Conservation (phyloP, 2,888 invertebrate genomes). For the Balanococcus diminutus region DNA sequence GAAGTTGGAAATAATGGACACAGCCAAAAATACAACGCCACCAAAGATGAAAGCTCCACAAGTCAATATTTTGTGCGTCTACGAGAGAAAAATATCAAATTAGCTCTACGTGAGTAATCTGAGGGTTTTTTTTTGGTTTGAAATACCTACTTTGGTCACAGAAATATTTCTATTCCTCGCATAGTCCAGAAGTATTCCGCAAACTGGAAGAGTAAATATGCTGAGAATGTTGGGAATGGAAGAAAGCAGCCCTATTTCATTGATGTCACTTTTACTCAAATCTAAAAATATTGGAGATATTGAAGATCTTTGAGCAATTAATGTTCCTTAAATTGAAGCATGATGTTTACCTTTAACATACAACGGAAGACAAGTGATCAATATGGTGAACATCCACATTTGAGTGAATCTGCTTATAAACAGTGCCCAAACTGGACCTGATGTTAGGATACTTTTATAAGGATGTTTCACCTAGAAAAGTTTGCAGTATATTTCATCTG, state of each 20-base stretch:
- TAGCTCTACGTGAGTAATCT: not conserved
- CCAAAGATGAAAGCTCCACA: not conserved
- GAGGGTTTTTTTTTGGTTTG: not conserved
- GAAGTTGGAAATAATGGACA: not conserved
- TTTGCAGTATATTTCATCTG: not conserved
- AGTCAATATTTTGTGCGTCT: not conserved
- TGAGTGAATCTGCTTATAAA: not conserved
- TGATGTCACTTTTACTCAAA: not conserved
- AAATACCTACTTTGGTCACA: not conserved
- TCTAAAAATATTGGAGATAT: not conserved
- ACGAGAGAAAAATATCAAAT: not conserved
- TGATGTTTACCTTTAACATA: constrained; percentile 34
- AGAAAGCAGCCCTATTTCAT: not conserved
- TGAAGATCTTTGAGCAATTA: not conserved
- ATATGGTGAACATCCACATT: not conserved
- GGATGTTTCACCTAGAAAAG: not conserved
- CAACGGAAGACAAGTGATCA: not conserved
- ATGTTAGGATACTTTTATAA: not conserved
- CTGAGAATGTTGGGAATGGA: not conserved
- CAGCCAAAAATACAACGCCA: not conserved
- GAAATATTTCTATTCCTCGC: not conserved
- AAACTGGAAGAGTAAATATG: not conserved
- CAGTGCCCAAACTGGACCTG: constrained; percentile 39
- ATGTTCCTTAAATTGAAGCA: not conserved
- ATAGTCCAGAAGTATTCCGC: not conserved